Evolutionary conservation across 2,888 invertebrate genomes (phyloP), one percentile per base, ranked within the genome.

Genomic region (Athalia rosae): DNA sequence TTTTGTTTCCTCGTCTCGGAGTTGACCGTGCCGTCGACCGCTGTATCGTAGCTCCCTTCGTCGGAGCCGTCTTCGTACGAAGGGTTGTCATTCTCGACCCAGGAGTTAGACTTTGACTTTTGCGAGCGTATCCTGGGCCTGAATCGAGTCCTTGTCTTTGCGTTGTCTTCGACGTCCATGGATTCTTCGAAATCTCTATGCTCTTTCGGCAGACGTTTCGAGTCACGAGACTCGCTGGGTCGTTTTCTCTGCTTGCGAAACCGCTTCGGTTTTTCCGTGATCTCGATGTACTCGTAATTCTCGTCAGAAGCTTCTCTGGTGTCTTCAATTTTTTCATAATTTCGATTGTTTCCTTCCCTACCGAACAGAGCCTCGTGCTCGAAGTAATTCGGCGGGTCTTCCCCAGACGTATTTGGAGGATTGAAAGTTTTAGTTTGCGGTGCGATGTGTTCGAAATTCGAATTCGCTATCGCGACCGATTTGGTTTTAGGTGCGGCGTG

Each of bases 181-280:
- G 81, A 80, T 0, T 83, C 82, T 1, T 83, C 84, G 8, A 80
- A 61, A 4, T 79, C 84, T 4, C 87, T 83, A 80, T 89, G 88
- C 58, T 89, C 89, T 73, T 89, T 90, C 0, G 85, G 86, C 0
- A 86, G 79, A 53, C 84, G 85, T 76, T 84, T 84, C 0, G 86
- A 82, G 0, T 71, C 77, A 43, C 86, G 86, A 0, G 78, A 76
- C 6, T 76, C 73, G 50, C 82, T 80, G 0, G 86, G 88, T 78
- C 85, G 84, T 45, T 45, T 73, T 61, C 85, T 82, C 62, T 28
- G 81, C 64, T 89, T 89, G 3, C 86, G 85, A 4, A 85, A 28
- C 76, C 85, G 84, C 61, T 82, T 83, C 0, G 87, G 84, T 59
- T 85, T 85, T 66, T 87, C 87, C 0, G 85, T 84, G 4, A 86